Conservation (phyloP, 2,888 invertebrate genomes). For the Tupiocoris notatus region DNA sequence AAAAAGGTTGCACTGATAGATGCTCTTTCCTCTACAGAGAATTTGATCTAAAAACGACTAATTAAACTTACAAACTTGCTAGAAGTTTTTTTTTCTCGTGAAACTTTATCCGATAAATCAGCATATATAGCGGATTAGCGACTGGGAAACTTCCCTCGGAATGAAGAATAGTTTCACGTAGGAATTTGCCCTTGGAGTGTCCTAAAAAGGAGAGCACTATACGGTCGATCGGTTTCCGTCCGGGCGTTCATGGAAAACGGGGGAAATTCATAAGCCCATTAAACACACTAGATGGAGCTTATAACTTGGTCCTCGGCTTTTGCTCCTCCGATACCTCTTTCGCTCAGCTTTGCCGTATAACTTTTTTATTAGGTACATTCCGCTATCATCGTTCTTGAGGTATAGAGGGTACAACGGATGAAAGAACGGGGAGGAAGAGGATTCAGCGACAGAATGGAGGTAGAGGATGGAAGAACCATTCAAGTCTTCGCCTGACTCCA, state of each 20-base stretch:
- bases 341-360: neutral
- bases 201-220: too few species aligned
- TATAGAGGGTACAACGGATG: slow-evolving; percentile 8
- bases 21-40: too few species aligned
- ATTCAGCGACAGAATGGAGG: neutral
- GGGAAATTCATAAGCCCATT: slow-evolving; percentile 16
- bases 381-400: slow-evolving; percentile 8
- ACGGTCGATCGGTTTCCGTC: neutral
- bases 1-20: too few species aligned
- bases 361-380: slow-evolving; percentile 34
- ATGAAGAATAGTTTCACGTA: too few species aligned
- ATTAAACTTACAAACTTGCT: too few species aligned
- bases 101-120: too few species aligned
- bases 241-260: neutral
- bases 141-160: too few species aligned
- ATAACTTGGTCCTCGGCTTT: slow-evolving; percentile 3
- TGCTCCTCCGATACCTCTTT: neutral
- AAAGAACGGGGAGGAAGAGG: neutral
- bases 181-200: too few species aligned
- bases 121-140: too few species aligned
- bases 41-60: too few species aligned
- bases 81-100: too few species aligned
- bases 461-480: neutral
- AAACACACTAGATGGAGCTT: slow-evolving; percentile 24
- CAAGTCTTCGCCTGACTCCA: neutral